phyloP scores from a whole-genome alignment of 2,113 vertebrate genomes.

The Polypterus senegalus region DNA sequence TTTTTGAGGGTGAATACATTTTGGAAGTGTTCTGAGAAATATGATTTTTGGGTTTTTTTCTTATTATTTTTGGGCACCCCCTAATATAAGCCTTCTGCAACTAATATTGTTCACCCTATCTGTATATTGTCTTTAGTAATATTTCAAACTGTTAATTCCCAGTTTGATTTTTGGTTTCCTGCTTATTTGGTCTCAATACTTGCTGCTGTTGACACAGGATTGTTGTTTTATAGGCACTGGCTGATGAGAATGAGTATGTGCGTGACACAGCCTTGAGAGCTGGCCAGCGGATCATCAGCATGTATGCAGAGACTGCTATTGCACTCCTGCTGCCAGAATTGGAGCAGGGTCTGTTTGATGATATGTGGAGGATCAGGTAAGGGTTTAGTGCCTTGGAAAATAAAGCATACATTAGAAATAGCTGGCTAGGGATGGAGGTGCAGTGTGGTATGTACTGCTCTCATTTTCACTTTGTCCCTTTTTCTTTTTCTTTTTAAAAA shows the following conservation, averaged over 20 bases:
- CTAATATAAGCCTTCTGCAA: too few species aligned
- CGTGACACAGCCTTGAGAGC: slow-evolving; percentile 87
- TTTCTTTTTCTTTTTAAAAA: not conserved
- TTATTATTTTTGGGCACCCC: too few species aligned
- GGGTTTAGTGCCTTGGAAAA: not conserved
- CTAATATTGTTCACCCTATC: not conserved
- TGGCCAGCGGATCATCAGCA: slow-evolving; percentile 86
- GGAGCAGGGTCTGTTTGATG: slow-evolving; percentile 94
- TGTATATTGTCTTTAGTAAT: not conserved
- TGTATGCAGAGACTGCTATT: slow-evolving; percentile 93
- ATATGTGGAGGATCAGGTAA: slow-evolving; percentile 94
- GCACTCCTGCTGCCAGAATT: slow-evolving; percentile 84
- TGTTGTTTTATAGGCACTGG: slow-evolving; percentile 63
- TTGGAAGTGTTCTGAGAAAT: too few species aligned
- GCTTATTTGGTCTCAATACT: too few species aligned
- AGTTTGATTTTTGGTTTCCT: not conserved
- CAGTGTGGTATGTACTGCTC: not conserved
- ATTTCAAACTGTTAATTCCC: not conserved
- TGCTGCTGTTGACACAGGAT: not conserved
- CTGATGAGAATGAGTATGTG: slow-evolving; percentile 95
- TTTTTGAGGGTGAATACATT: too few species aligned
- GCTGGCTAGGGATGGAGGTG: not conserved
- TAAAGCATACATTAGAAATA: not conserved
- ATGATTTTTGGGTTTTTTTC: too few species aligned
- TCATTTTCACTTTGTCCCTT: not conserved